Evolutionary conservation across 2,797 vertebrate species (phyloP), one percentile per base, ranked within the genome.

Genomic region (Crocodylus rhombifer): DNA sequence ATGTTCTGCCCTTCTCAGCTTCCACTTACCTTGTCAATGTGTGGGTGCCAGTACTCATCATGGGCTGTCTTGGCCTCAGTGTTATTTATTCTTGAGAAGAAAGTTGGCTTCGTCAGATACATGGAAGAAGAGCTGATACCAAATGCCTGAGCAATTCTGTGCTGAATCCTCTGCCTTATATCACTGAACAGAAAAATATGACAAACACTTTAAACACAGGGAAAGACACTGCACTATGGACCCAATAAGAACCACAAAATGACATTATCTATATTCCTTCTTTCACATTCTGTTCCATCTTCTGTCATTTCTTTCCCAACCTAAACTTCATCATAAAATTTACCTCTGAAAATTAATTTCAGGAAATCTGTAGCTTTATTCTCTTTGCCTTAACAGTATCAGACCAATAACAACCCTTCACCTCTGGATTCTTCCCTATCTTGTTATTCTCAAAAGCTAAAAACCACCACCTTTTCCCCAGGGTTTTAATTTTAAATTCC

Each of bases 11-110:
- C 56, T 33, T 8, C 60, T 36, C 55, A 80, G 63, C 16, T 91
- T 84, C 25, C 2, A 23, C 94, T 95, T 96, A 99, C 99, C 98
- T 99, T 99, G 95, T 99, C 99, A 23, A 99, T 98, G 3, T 99
- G 99, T 0, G 99, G 98, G 82, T 99, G 99, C 99, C 99, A 99
- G 97, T 99, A 99, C 92, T 99, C 99, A 3, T 99, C 99, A 0
- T 99, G 99, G 0, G 98, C 97, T 5, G 99, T 99, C 95, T 98
- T 99, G 83, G 99, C 99, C 9, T 63, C 96, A 0, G 98, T 99
- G 98, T 96, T 99, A 97, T 99, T 99, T 97, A 99, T 99, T 62
- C 99, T 98, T 33, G 99, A 99, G 98, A 99, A 99, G 98, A 99
- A 99, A 0, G 99, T 99, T 86, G 99, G 99, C 96, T 99, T 99